Evolutionary conservation across 2,888 invertebrate species (phyloP).

Genomic region (Meghimatium bilineatum): DNA sequence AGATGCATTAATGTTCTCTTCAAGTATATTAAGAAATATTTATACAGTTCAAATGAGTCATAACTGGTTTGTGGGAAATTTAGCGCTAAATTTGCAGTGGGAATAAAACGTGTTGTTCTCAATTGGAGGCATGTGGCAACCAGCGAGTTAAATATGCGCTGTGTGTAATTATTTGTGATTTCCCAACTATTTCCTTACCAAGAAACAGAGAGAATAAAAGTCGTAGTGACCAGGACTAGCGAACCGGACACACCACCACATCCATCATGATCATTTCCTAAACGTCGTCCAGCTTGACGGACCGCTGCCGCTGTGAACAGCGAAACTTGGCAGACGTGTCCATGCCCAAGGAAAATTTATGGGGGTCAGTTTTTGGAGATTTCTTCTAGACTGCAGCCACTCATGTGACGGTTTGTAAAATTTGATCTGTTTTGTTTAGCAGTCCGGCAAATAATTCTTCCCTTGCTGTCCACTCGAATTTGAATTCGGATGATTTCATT

Average conservation of each 20-base stretch:
- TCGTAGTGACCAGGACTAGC: not conserved
- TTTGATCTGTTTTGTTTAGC: not conserved
- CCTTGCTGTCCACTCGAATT: not conserved
- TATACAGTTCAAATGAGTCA: too few species aligned
- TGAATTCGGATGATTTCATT: too few species aligned
- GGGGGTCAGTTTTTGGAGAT: not conserved
- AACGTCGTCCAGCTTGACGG: not conserved
- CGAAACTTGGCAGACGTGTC: not conserved
- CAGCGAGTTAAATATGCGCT: too few species aligned
- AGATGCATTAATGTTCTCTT: too few species aligned
- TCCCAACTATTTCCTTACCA: too few species aligned
- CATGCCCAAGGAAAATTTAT: conserved; percentile 15
- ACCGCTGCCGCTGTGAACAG: not conserved
- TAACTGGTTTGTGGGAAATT: too few species aligned
- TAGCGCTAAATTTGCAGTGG: too few species aligned
- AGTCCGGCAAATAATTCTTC: not conserved
- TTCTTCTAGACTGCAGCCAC: not conserved
- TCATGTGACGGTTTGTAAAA: not conserved
- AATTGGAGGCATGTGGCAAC: too few species aligned
- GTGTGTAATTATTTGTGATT: too few species aligned
- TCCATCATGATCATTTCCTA: not conserved
- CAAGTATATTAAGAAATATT: too few species aligned
- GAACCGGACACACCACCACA: conserved; percentile 9
- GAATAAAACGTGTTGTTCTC: too few species aligned
- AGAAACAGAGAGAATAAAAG: not conserved